Conservation (phyloP, 2,113 vertebrate species). For the Clarias gariepinus region DNA sequence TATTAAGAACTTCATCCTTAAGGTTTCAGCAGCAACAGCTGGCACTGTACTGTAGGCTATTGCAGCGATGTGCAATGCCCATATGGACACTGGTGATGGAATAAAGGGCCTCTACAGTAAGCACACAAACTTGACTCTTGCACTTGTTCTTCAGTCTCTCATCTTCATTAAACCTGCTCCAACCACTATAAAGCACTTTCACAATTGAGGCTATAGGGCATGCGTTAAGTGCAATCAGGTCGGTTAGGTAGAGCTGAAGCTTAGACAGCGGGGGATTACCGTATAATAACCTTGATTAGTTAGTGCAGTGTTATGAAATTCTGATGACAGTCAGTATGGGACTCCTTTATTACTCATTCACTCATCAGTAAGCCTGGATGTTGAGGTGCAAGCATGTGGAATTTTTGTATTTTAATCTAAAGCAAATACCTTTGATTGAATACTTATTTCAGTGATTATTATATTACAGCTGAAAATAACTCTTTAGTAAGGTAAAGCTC, state of each 20-base stretch:
- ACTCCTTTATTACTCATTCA: background rate
- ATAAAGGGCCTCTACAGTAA: conserved; percentile 35
- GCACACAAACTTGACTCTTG: conserved; percentile 38
- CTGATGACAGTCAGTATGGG: background rate
- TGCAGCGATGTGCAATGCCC: conserved; percentile 37
- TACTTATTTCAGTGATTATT: no score
- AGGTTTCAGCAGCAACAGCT: conserved; percentile 23
- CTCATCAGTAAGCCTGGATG: background rate
- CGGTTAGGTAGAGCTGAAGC: conserved; percentile 21
- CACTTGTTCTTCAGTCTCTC: conserved; percentile 35
- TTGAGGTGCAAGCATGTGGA: background rate
- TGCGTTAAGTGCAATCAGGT: conserved; percentile 39
- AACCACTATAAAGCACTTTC: conserved; percentile 41
- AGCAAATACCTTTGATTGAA: no score
- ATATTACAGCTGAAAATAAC: no score
- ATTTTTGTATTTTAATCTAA: background rate
- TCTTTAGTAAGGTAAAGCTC: no score
- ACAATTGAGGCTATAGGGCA: conserved; percentile 50
- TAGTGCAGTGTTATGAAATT: background rate
- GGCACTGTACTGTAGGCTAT: conserved; percentile 12
- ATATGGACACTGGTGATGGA: conserved; percentile 40
- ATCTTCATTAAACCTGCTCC: conserved; percentile 45
- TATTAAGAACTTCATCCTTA: background rate
- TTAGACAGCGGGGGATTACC: conserved; percentile 1
- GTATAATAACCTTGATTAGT: background rate